Evolutionary conservation across 2,888 invertebrate genomes (phyloP), one percentile per base, ranked within the genome.

Genomic region (Allygus modestus): DNA sequence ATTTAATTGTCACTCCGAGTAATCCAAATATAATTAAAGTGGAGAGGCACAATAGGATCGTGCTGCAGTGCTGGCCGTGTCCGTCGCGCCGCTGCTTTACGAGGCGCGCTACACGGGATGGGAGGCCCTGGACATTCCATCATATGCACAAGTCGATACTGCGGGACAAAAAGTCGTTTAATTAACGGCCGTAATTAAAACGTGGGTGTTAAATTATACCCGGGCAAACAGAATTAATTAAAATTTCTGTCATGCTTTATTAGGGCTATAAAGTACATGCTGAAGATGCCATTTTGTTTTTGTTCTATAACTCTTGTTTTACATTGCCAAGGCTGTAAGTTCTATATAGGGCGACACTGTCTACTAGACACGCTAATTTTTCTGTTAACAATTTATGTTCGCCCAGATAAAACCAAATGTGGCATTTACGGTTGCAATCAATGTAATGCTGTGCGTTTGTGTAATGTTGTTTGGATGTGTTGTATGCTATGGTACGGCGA

Each of bases 21-120:
- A 79, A 79, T 79, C 58, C 79, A 79, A 79, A 79, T 79, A 79
- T 79, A 79, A 79, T 79, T 79, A 79, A 79, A 58, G 33, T 28
- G 23, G 79, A 51, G 15, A 37, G 51, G 43, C 23, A 41, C 33
- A 61, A 28, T 61, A 5, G 9, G 51, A n/a, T 51, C 51, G 51
- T 51, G 51, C 51, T n/a, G n/a, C n/a, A n/a, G n/a, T n/a, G n/a
- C n/a, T n/a, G n/a, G n/a, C n/a, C n/a, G n/a, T n/a, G 37, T 37
- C 37, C 37, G 54, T 20, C 54, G 54, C 54, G 54, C 54, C 1
- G 61, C 61, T 61, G 28, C 5, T 28, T 31, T 69, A 69, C 33
- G 69, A n/a, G 69, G 5, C 9, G 20, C 15, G 71, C 77, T 23
- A 77, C 77, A 77, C 77, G 77, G 46, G 46, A 77, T 23, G 41